Percentiles rank a stretch among this genome's conserved stretches.
These are phyloP conservation scores for Mico argentatus DNA, from an alignment of 2,797 vertebrate species.

Conservation along the genomic window DNA sequence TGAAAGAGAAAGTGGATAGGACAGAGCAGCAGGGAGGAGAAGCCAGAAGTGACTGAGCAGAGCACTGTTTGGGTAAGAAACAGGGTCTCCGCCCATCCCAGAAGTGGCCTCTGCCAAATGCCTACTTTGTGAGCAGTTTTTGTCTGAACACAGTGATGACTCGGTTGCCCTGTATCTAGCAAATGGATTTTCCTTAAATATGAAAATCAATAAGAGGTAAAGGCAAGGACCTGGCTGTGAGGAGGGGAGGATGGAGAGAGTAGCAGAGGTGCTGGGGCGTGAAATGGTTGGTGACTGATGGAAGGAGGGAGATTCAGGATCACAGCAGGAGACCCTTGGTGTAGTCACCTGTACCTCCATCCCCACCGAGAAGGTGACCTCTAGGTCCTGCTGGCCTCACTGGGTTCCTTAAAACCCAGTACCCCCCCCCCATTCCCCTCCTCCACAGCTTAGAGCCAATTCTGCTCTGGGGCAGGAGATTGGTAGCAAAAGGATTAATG, in stretches of 20 bases:
- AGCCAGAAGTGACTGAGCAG: not conserved
- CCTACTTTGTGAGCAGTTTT: constrained; percentile 14
- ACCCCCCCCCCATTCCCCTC: not conserved
- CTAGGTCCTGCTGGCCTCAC: not conserved
- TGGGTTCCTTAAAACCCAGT: not conserved
- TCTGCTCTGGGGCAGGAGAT: not conserved
- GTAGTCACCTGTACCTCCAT: accelerated
- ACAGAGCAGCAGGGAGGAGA: not conserved
- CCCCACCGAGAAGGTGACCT: not conserved
- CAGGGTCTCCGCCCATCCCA: not conserved
- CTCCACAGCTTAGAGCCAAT: not conserved
- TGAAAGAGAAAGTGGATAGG: not conserved
- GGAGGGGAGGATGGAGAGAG: not conserved
- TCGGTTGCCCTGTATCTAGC: constrained; percentile 65
- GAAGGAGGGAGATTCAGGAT: not conserved
- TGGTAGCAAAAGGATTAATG: constrained; percentile 21
- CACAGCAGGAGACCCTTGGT: not conserved
- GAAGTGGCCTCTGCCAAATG: not conserved
- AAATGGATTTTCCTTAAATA: constrained; percentile 73
- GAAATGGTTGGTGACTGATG: not conserved
- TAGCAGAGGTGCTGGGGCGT: not conserved
- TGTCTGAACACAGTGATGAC: constrained; percentile 53
- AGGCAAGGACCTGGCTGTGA: not conserved
- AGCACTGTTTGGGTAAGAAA: not conserved
- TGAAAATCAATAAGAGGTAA: constrained; percentile 63